These are phyloP conservation scores for Conus betulinus DNA, from an alignment of 1,140 invertebrate genomes.

Conservation along the genomic window DNA sequence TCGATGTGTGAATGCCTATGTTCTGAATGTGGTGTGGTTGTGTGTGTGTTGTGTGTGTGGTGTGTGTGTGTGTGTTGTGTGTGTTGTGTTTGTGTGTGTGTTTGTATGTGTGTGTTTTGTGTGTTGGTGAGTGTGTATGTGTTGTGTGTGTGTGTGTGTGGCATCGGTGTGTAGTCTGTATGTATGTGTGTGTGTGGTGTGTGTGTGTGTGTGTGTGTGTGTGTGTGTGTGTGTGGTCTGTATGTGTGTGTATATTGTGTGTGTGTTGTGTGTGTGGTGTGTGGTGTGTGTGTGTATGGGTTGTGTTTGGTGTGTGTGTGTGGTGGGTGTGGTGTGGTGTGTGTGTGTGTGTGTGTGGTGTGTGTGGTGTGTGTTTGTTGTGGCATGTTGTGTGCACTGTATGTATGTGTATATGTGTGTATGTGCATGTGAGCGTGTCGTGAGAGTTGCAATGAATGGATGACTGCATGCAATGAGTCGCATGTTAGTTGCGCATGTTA, in stretches of 20 bases:
- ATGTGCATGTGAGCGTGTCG: not conserved
- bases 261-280: not conserved
- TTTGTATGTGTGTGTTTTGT: not conserved
- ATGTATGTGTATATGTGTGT: not conserved
- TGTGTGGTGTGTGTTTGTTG: not conserved
- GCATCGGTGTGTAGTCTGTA: too few species aligned
- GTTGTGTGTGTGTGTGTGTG: too few species aligned
- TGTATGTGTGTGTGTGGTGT: too few species aligned
- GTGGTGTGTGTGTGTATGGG: constrained; percentile 5
- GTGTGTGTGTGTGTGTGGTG: not conserved
- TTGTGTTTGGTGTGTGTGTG: constrained; percentile 25
- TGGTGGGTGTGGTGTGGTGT: constrained; percentile 6
- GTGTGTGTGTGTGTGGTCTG: not conserved
- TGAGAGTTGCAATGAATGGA: too few species aligned
- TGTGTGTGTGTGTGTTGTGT: too few species aligned
- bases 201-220: too few species aligned
- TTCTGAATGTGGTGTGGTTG: too few species aligned
- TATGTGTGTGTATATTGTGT: too few species aligned
- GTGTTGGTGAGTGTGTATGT: not conserved
- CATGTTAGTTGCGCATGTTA: not conserved
- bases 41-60: too few species aligned
- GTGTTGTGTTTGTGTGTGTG: not conserved
- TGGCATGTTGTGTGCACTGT: not conserved
- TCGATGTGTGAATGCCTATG: too few species aligned
- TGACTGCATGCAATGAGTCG: not conserved